Conservation (phyloP, 2,888 invertebrate species). For the Cantharis rufa region DNA sequence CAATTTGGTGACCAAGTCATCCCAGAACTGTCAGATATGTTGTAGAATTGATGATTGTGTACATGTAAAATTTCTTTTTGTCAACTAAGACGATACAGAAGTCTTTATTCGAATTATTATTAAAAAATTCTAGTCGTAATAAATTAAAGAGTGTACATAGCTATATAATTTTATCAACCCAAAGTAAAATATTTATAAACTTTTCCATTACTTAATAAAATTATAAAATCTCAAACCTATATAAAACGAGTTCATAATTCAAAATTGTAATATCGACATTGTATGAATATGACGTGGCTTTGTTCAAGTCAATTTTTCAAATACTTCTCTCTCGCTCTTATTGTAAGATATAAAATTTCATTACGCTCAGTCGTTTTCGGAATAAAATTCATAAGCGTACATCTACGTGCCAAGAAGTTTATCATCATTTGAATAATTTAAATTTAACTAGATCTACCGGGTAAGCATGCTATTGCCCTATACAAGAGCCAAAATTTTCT, state of each 20-base stretch:
- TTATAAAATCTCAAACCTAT: neutral
- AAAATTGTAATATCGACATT: neutral
- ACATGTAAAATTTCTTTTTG: conserved; percentile 1
- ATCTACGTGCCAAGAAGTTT: conserved; percentile 13
- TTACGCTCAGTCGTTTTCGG: conserved; percentile 12
- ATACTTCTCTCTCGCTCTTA: conserved; percentile 6
- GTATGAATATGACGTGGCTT: neutral
- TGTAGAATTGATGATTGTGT: conserved; percentile 1
- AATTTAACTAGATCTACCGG: conserved; percentile 4
- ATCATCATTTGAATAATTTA: conserved; percentile 16
- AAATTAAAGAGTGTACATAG: neutral
- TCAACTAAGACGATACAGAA: neutral
- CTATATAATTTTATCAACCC: neutral
- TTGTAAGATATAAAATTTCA: conserved; percentile 11
- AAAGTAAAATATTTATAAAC: neutral
- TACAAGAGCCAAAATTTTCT: neutral
- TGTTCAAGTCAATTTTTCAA: conserved; percentile 6
- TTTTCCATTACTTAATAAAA: neutral
- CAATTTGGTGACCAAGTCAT: conserved; percentile 26
- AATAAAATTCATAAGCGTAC: conserved; percentile 20
- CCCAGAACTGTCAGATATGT: neutral
- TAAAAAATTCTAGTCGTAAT: neutral
- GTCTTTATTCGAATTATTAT: neutral
- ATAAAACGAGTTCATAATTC: neutral
- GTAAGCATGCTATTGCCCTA: conserved; percentile 1